These are phyloP conservation scores for Penaeus japonicus DNA, from an alignment of 1,140 invertebrate species.

Conservation along the genomic window DNA sequence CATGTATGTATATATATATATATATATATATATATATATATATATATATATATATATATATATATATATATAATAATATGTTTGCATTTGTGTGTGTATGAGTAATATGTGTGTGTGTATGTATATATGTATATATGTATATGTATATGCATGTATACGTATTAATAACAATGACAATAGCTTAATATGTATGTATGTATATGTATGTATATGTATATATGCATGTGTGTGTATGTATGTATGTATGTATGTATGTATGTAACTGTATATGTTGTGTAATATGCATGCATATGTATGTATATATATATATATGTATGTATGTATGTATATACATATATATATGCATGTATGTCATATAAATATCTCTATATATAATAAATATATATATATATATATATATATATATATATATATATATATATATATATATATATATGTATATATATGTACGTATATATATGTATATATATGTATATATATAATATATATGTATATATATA, in stretches of 20 bases:
- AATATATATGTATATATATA: not conserved
- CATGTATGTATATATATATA: not conserved
- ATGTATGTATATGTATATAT: not conserved
- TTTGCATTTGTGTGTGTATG: too few relatives aligned
- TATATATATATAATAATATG: not conserved
- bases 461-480: not conserved
- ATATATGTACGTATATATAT: not conserved
- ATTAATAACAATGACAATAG: too few relatives aligned
- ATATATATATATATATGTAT: not conserved
- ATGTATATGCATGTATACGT: not conserved
- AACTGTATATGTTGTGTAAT: too few relatives aligned
- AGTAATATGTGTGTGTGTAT: not conserved
- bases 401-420: constrained; percentile 6
- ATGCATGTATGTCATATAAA: not conserved
- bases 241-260: too few relatives aligned
- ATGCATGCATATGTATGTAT: too few relatives aligned
- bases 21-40: not conserved
- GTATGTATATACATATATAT: not conserved
- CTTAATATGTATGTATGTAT: not conserved
- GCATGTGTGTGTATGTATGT: not conserved
- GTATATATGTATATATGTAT: not conserved
- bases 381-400: not conserved
- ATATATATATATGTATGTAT: not conserved
- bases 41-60: not conserved
- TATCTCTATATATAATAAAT: not conserved